Evolutionary conservation across 2,888 invertebrate genomes (phyloP), one percentile per base, ranked within the genome.

Genomic region (Rotaria macrura): DNA sequence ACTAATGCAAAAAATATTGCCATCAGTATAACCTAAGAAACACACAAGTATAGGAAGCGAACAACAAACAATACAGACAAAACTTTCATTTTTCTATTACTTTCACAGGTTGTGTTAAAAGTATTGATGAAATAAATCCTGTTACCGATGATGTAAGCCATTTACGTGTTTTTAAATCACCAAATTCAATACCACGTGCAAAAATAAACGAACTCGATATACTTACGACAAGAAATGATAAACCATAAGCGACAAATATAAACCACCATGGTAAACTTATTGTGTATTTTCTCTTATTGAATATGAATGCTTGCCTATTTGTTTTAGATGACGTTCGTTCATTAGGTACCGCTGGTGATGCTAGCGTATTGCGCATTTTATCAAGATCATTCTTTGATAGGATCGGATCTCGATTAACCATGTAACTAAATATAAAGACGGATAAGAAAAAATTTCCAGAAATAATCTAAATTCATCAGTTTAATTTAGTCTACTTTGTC

Each of bases 21-120:
- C n/a, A 84, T 34, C 1, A 49, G 40, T 9, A 84, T 52, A 34
- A 85, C 84, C 38, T 85, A 84, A n/a, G n/a, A n/a, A n/a, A n/a
- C n/a, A n/a, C n/a, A n/a, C n/a, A 38, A 34, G 20, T 12, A 49
- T 14, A 49, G 14, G 10, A 43, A 49, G 14, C 14, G 17, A 49
- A 49, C 14, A 17, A 9, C 3, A 7, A 65, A n/a, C 29, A 65
- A 65, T 12, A 9, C n/a, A 29, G n/a, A 83, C n/a, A 40, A 34
- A 34, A 34, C 40, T 12, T 12, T 52, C 20, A 23, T 23, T 20
- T 1, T 23, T 52, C 5, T 20, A 87, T 87, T 87, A 92, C 92
- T 90, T 92, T 92, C 72, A 92, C 89, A 1, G 92, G 92, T 87
- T 92, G 92, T 14, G 92, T 92, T 34, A 92, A 87, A 87, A 92